Conservation (phyloP, 1,140 invertebrate genomes). For the Lethocerus indicus region DNA sequence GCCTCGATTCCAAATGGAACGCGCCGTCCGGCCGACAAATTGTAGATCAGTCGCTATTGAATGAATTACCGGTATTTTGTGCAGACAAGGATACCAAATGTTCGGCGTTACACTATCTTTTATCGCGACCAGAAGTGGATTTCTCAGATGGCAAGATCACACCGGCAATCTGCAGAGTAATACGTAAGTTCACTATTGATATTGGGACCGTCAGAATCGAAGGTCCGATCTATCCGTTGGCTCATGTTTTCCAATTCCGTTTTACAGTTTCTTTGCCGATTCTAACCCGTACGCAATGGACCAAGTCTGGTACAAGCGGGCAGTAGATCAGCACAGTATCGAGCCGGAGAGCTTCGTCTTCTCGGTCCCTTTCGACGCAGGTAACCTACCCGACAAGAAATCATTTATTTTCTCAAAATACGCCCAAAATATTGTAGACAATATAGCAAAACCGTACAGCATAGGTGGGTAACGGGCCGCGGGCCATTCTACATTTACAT, state of each 20-base stretch:
- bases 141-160: conserved; percentile 70
- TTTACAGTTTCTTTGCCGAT: conserved; percentile 54
- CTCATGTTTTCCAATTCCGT: neutral
- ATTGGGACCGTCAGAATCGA: neutral
- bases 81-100: conserved; percentile 67
- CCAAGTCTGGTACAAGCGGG: conserved; percentile 80
- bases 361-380: conserved; percentile 74
- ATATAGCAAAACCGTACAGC: too few relatives aligned
- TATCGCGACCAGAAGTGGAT: conserved; percentile 74
- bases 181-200: conserved; percentile 32
- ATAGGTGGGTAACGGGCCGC: too few relatives aligned
- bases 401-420: too few relatives aligned
- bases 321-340: conserved; percentile 73
- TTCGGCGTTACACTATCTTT: conserved; percentile 70
- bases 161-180: conserved; percentile 29
- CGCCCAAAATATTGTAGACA: too few relatives aligned
- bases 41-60: too few relatives aligned
- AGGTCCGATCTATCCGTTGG: neutral
- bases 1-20: too few relatives aligned
- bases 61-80: conserved; percentile 23
- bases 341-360: conserved; percentile 83
- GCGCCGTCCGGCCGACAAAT: too few relatives aligned
- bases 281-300: conserved; percentile 68
- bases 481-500: too few relatives aligned
- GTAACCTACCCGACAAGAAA: too few relatives aligned